Evolutionary conservation across 2,113 vertebrate genomes (phyloP).

Genomic region (rat (Rattus norvegicus)): DNA sequence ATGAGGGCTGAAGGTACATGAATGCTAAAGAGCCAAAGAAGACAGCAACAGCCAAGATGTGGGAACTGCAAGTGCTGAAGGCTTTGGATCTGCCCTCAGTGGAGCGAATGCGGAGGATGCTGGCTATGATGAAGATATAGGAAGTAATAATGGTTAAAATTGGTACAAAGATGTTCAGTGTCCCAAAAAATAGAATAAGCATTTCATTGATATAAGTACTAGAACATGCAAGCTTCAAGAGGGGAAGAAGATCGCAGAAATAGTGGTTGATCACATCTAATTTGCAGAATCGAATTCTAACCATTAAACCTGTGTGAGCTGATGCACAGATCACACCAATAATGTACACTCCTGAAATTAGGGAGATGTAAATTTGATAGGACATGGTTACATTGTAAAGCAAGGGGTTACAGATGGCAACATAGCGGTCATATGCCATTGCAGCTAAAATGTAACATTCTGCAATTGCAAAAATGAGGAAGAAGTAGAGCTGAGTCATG

Average conservation of each 20-base stretch:
- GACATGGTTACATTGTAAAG: constrained; percentile 63
- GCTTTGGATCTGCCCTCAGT: neutral
- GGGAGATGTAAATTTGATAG: neutral
- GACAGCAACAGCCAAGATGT: neutral
- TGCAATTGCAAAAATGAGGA: constrained; percentile 4
- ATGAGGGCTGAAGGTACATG: too few relatives aligned
- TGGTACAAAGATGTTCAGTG: constrained; percentile 64
- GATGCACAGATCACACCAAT: constrained; percentile 69
- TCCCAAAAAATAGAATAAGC: constrained; percentile 66
- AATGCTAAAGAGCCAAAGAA: neutral
- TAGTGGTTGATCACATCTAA: constrained; percentile 74
- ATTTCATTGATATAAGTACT: constrained; percentile 60
- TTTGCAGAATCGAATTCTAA: constrained; percentile 72
- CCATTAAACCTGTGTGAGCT: constrained; percentile 67
- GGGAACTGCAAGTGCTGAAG: neutral
- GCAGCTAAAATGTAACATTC: constrained; percentile 51
- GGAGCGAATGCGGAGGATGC: neutral
- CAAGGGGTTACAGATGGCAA: constrained; percentile 63
- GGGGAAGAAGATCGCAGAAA: constrained; percentile 79
- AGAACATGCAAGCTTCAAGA: constrained; percentile 76
- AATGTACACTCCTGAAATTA: constrained; percentile 40
- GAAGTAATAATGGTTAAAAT: constrained; percentile 67
- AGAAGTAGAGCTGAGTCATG: constrained; percentile 48
- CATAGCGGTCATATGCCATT: constrained; percentile 61
- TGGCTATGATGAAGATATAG: constrained; percentile 64